Conservation (phyloP, 2,888 invertebrate species). For the Priocnemis perturbator region DNA sequence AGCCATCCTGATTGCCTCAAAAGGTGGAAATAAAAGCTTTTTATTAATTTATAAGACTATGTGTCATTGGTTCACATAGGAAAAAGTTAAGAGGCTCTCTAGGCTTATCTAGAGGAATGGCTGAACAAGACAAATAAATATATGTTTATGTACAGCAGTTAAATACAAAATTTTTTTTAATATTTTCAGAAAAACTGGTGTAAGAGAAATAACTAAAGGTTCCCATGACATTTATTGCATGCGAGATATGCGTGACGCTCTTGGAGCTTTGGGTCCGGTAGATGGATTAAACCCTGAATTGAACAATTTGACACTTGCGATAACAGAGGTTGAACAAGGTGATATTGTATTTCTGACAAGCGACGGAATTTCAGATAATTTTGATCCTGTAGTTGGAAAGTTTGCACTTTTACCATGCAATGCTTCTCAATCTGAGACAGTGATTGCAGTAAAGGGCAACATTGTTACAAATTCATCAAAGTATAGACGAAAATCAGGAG, state of each 20-base stretch:
- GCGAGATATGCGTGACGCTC: constrained; percentile 91
- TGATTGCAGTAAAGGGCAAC: constrained; percentile 46
- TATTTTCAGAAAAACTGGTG: constrained; percentile 78
- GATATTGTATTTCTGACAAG: constrained; percentile 92
- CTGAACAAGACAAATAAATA: not conserved
- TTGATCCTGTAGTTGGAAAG: constrained; percentile 93
- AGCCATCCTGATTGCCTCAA: too few species aligned
- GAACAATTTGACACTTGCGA: constrained; percentile 89
- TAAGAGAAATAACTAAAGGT: constrained; percentile 88
- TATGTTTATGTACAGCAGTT: not conserved
- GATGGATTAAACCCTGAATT: constrained; percentile 90
- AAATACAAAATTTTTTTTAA: not conserved
- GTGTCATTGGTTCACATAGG: too few species aligned
- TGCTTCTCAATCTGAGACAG: constrained; percentile 44
- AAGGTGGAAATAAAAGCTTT: too few species aligned
- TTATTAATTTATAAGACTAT: too few species aligned
- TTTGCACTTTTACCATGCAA: constrained; percentile 80
- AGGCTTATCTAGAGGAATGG: not conserved
- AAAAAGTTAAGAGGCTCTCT: too few species aligned
- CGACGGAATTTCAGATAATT: constrained; percentile 94
- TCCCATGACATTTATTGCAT: constrained; percentile 90
- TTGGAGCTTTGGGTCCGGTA: constrained; percentile 92
- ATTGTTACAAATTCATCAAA: constrained; percentile 50
- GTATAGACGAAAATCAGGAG: constrained; percentile 59
- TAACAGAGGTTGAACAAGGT: constrained; percentile 86